Conservation (phyloP, 2,113 vertebrate species). For the Cariama cristata region DNA sequence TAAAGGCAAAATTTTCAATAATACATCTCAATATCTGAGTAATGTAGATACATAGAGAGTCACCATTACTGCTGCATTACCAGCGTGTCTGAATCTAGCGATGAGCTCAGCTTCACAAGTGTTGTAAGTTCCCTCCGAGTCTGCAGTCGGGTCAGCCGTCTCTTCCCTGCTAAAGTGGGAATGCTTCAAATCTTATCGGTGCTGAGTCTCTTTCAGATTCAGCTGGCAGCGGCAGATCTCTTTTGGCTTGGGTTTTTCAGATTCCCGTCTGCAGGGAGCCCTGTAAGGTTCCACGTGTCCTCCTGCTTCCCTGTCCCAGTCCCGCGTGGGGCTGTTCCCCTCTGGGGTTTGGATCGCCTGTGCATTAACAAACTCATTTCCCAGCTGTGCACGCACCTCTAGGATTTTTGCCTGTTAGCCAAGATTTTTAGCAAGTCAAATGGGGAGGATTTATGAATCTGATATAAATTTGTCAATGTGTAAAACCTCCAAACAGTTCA, state of each 20-base stretch:
- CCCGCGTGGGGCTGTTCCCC: accelerated
- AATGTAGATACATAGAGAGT: neutral
- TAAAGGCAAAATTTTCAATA: neutral
- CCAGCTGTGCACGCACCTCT: neutral
- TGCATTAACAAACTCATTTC: neutral
- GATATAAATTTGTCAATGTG: neutral
- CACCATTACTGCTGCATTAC: neutral
- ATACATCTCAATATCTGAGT: neutral
- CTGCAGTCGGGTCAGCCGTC: neutral
- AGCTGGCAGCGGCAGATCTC: neutral
- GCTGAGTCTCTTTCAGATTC: neutral
- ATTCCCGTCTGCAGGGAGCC: neutral
- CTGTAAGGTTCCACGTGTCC: accelerated
- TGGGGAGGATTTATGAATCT: neutral
- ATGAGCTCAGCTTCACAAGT: neutral
- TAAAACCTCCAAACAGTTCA: neutral
- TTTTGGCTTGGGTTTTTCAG: neutral
- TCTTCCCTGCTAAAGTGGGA: neutral
- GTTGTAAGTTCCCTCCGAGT: neutral
- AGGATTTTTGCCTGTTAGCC: neutral
- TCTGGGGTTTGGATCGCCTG: neutral
- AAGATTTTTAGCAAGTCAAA: neutral
- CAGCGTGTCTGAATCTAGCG: neutral
- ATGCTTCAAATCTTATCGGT: neutral
- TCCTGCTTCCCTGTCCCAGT: neutral